These are phyloP conservation scores for Drosophila siamana DNA, from an alignment of 2,888 invertebrate genomes.

Conservation along the genomic window DNA sequence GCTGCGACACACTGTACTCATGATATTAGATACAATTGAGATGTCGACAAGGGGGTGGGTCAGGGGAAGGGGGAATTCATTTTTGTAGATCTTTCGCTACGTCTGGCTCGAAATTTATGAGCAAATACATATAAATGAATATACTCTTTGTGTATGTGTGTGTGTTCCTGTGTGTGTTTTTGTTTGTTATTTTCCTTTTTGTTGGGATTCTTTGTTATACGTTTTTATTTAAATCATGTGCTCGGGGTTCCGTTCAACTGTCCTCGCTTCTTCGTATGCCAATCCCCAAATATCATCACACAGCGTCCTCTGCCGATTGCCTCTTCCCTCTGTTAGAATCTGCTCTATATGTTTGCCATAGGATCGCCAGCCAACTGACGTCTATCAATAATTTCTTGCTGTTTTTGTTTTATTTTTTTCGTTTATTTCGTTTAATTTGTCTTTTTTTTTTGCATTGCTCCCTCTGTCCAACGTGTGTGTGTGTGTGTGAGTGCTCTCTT, in stretches of 20 bases:
- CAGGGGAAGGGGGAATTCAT: neutral
- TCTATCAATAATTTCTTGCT: conserved; percentile 71
- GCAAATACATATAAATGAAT: conserved; percentile 23
- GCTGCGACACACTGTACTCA: conserved; percentile 52
- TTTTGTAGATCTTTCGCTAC: conserved; percentile 43
- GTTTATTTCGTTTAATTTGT: conserved; percentile 16
- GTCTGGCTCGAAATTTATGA: conserved; percentile 60
- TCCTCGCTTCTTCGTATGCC: conserved; percentile 42
- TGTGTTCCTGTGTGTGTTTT: conserved; percentile 16
- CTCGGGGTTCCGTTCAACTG: conserved; percentile 53
- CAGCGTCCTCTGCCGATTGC: neutral
- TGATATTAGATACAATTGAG: conserved; percentile 26
- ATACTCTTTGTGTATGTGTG: neutral
- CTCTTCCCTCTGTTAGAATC: conserved; percentile 8
- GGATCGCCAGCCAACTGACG: conserved; percentile 69
- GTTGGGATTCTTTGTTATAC: conserved; percentile 61
- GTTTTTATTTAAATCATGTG: conserved; percentile 77
- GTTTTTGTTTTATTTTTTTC: neutral
- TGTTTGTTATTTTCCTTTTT: conserved; percentile 44
- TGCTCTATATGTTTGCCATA: conserved; percentile 35
- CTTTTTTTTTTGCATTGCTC: conserved; percentile 3
- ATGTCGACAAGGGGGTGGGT: neutral
- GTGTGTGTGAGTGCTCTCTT: conserved; percentile 16
- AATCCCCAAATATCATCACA: conserved; percentile 31
- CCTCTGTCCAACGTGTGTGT: conserved; percentile 11